phyloP scores from a whole-genome alignment of 2,888 invertebrate genomes.

The Ceriagrion tenellum region DNA sequence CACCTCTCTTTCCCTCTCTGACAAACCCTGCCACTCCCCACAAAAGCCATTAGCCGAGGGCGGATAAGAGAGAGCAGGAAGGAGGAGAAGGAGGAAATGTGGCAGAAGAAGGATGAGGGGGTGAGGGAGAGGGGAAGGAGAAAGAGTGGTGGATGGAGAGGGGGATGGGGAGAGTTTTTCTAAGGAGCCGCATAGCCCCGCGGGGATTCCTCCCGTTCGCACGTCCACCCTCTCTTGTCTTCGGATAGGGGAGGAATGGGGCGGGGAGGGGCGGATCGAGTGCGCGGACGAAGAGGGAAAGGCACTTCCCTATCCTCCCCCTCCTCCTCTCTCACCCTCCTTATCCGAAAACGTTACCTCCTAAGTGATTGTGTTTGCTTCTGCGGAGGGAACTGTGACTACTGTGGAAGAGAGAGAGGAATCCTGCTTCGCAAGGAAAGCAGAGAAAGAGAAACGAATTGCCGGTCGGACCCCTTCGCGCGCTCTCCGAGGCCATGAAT shows the following conservation, averaged over 20 bases:
- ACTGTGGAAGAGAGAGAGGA: not conserved
- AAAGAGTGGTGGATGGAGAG: not conserved
- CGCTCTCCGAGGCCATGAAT: not conserved
- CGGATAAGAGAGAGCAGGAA: not conserved
- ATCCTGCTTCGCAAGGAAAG: too few species aligned
- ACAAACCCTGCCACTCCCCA: not conserved
- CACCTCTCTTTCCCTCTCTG: not conserved
- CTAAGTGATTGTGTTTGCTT: slow-evolving; percentile 3
- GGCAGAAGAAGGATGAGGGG: not conserved
- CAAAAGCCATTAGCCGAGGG: slow-evolving; percentile 24
- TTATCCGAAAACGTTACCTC: slow-evolving; percentile 1
- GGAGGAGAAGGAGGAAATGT: not conserved
- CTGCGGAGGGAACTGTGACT: not conserved
- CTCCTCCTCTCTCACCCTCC: not conserved
- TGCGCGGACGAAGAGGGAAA: not conserved
- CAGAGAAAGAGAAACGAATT: not conserved
- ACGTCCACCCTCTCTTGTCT: too few species aligned
- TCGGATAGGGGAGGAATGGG: too few species aligned
- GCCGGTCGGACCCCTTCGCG: not conserved
- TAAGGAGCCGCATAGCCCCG: not conserved
- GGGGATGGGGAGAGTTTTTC: not conserved
- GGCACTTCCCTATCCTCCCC: too few species aligned
- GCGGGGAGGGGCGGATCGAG: not conserved
- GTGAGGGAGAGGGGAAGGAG: not conserved
- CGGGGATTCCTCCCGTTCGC: not conserved